These are phyloP conservation scores for Sarcophaga caerulescens DNA, from an alignment of 2,888 invertebrate genomes.

Conservation along the genomic window DNA sequence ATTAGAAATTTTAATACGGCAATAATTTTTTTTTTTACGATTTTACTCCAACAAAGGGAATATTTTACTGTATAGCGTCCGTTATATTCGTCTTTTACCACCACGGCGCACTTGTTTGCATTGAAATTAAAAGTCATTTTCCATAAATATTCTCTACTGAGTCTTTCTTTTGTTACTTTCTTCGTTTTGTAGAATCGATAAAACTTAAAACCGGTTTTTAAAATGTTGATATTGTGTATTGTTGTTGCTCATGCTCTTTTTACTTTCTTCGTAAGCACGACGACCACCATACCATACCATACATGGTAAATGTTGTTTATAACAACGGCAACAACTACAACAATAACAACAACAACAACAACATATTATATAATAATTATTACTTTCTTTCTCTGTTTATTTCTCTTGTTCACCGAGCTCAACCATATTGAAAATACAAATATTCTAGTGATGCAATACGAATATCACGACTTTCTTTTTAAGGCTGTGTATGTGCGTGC, in stretches of 20 bases:
- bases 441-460: too few species aligned
- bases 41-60: too few species aligned
- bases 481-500: too few species aligned
- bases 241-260: conserved; percentile 3
- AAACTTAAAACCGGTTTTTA: not conserved
- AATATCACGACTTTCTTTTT: too few species aligned
- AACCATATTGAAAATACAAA: too few species aligned
- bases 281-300: not conserved
- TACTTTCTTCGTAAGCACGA: conserved; percentile 43
- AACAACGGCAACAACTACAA: too few species aligned
- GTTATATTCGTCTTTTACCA: too few species aligned
- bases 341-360: too few species aligned
- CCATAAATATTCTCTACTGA: not conserved
- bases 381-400: conserved; percentile 35
- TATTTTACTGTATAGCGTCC: too few species aligned
- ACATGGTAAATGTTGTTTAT: not conserved
- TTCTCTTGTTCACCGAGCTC: too few species aligned
- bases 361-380: conserved; percentile 3
- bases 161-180: conserved; percentile 19
- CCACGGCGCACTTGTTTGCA: not conserved
- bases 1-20: too few species aligned
- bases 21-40: too few species aligned
- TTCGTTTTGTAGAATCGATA: not conserved
- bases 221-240: not conserved
- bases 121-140: conserved; percentile 62